A percentile compares a stretch with the other conserved stretches of the same genome.
These are phyloP conservation scores for Habroteleia sp. DNA, from an alignment of 2,888 invertebrate species.

Conservation along the genomic window DNA sequence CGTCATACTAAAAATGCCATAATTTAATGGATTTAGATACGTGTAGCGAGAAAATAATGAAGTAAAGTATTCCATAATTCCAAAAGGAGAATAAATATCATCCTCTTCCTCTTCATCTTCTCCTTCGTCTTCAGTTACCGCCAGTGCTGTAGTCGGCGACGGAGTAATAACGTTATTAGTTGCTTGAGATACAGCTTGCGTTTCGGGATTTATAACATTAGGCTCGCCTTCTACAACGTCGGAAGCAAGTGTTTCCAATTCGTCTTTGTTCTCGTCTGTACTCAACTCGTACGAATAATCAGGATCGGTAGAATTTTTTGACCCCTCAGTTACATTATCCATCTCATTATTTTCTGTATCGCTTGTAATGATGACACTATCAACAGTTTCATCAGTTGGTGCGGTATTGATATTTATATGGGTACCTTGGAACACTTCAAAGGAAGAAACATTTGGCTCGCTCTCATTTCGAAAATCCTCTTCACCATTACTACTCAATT, in stretches of 20 bases:
- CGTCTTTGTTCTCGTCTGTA: constrained; percentile 28
- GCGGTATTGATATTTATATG: constrained; percentile 70
- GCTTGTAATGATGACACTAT: neutral
- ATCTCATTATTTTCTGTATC: neutral
- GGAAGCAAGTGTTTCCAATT: neutral
- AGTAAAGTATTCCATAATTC: constrained; percentile 82
- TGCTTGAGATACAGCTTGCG: neutral
- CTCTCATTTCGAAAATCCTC: neutral
- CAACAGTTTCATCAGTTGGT: neutral
- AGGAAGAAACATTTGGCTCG: constrained; percentile 55
- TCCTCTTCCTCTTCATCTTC: constrained; percentile 82
- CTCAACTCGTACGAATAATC: neutral
- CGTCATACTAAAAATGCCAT: constrained; percentile 84
- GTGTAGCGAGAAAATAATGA: constrained; percentile 83
- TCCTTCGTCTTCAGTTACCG: constrained; percentile 80
- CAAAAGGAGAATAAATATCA: constrained; percentile 74
- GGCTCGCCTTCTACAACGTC: constrained; percentile 43
- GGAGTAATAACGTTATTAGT: constrained; percentile 21
- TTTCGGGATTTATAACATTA: constrained; percentile 27
- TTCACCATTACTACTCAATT: constrained; percentile 1
- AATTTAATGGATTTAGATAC: constrained; percentile 84
- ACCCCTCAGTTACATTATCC: neutral
- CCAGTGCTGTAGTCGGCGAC: constrained; percentile 49
- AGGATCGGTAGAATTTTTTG: neutral
- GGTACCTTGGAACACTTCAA: constrained; percentile 72